These are phyloP conservation scores for Trichosurus vulpecula DNA, from an alignment of 2,797 vertebrate species.

Conservation along the genomic window DNA sequence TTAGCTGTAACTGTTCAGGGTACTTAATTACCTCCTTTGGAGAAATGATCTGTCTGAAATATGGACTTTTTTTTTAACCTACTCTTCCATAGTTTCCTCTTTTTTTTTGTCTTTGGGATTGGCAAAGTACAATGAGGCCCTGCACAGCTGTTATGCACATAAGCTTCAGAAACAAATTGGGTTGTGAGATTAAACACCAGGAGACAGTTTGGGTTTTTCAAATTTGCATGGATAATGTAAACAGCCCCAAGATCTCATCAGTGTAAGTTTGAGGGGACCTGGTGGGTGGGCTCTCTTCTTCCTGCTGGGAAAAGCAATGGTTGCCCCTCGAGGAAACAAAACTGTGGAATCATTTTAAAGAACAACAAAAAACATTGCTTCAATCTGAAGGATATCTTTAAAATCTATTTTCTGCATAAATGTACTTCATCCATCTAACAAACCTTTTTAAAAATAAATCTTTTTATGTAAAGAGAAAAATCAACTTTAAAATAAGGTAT, in stretches of 20 bases:
- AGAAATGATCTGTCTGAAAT: slow-evolving; percentile 39
- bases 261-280: slow-evolving; percentile 27
- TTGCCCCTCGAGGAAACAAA: slow-evolving; percentile 38
- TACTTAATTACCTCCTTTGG: slow-evolving; percentile 60
- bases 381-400: slow-evolving; percentile 30
- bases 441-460: background rate
- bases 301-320: slow-evolving; percentile 54
- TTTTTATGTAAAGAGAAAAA: background rate
- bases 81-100: slow-evolving; percentile 43
- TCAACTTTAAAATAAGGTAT: background rate
- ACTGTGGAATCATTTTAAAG: slow-evolving; percentile 31
- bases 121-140: slow-evolving; percentile 54
- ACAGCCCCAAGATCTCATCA: slow-evolving; percentile 67
- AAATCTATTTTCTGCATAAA: background rate
- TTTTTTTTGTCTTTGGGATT: slow-evolving; percentile 39
- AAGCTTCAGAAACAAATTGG: slow-evolving; percentile 64
- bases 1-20: slow-evolving; percentile 46
- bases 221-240: slow-evolving; percentile 76
- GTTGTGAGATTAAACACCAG: slow-evolving; percentile 64
- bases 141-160: slow-evolving; percentile 55
- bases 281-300: slow-evolving; percentile 26
- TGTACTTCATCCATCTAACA: background rate
- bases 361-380: slow-evolving; percentile 2
- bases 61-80: slow-evolving; percentile 49
- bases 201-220: slow-evolving; percentile 62